Percentiles rank a stretch among this genome's conserved stretches.
Conservation (phyloP, 2,888 invertebrate genomes). For the Griposia aprilina region DNA sequence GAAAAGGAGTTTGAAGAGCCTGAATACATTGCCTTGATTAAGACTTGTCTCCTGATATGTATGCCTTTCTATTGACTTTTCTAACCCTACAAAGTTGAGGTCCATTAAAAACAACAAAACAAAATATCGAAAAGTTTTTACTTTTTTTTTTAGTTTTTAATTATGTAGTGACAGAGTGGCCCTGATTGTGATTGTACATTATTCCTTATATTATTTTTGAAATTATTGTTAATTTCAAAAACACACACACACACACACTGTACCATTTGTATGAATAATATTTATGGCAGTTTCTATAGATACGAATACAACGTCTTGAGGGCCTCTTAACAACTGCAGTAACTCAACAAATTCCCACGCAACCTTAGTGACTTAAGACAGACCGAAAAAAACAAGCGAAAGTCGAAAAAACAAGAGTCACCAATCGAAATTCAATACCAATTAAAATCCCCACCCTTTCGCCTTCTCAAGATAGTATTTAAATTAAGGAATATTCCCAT, state of each 20-base stretch:
- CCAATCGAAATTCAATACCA: conserved; percentile 90
- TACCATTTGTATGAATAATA: neutral
- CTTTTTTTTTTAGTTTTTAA: too few species aligned
- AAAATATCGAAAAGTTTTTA: neutral
- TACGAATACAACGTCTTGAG: neutral
- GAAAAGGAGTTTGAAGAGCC: neutral
- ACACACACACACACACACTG: too few species aligned
- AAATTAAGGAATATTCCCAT: conserved; percentile 89
- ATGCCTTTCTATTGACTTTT: neutral
- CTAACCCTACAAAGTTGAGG: neutral
- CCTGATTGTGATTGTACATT: neutral
- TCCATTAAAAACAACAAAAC: neutral
- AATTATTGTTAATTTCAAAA: too few species aligned
- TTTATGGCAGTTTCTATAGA: neutral
- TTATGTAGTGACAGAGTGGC: neutral
- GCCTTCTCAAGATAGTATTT: conserved; percentile 86
- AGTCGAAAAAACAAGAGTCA: conserved; percentile 72
- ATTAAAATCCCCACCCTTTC: conserved; percentile 85
- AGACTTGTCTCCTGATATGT: neutral
- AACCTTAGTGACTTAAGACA: conserved; percentile 66
- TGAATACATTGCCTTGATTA: neutral
- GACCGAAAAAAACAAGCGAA: conserved; percentile 65
- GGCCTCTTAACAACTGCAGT: neutral
- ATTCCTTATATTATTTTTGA: neutral
- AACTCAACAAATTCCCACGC: conserved; percentile 45